Percentiles rank a stretch among this genome's conserved stretches.
Evolutionary conservation across 2,797 vertebrate genomes (phyloP).

Genomic region (Tokudaia muenninki): DNA sequence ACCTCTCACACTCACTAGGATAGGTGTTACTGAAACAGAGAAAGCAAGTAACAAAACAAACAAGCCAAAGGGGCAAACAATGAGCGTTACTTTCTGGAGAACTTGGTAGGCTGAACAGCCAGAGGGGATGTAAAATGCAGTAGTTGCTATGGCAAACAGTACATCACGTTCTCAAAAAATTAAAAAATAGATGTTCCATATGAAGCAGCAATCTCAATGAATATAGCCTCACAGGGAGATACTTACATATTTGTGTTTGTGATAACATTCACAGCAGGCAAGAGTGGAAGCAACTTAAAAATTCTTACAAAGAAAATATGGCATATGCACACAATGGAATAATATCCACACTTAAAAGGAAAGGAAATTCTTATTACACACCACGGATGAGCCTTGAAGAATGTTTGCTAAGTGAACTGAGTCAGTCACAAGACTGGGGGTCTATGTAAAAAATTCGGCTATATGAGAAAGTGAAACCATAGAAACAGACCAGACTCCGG

Average conservation of each 20-base stretch:
- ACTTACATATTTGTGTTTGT: neutral
- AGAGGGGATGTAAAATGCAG: neutral
- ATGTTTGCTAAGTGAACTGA: constrained; percentile 29
- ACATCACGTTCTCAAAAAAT: constrained; percentile 15
- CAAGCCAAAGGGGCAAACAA: constrained; percentile 7
- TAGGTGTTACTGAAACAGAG: neutral
- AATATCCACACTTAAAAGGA: constrained; percentile 14
- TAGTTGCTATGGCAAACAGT: constrained; percentile 34
- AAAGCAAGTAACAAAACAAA: neutral
- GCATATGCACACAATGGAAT: neutral
- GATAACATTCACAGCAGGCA: constrained; percentile 25
- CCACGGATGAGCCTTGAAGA: neutral
- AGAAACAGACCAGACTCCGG: neutral
- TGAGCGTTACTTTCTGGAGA: neutral
- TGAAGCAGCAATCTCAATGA: neutral
- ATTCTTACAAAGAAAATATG: constrained; percentile 34
- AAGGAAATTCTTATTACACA: constrained; percentile 5
- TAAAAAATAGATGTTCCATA: constrained; percentile 10
- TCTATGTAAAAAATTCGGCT: neutral
- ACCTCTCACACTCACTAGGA: neutral
- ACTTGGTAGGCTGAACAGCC: neutral
- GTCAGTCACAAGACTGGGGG: neutral
- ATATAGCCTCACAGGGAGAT: constrained; percentile 7
- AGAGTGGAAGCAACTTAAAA: constrained; percentile 7
- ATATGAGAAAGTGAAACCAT: neutral